phyloP scores from a whole-genome alignment of 2,888 invertebrate species.

The Yponomeuta cagnagella region DNA sequence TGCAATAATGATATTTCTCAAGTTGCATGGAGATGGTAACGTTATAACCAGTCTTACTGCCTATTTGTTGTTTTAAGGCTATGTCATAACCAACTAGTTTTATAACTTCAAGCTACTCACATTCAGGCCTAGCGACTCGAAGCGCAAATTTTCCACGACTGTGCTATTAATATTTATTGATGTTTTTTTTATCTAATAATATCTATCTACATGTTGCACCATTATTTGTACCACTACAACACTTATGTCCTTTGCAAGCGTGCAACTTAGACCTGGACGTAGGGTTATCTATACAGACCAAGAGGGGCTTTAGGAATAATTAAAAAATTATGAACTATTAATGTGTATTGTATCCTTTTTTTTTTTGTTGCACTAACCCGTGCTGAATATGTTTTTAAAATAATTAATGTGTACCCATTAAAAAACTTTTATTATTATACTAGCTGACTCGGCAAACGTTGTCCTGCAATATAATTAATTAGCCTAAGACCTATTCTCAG shows the following conservation, averaged over 20 bases:
- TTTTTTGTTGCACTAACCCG: no score
- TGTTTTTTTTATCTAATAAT: slow-evolving; percentile 20
- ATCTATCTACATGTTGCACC: slow-evolving; percentile 24
- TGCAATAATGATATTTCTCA: neutral
- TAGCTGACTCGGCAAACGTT: no score
- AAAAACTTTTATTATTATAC: no score
- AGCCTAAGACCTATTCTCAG: no score
- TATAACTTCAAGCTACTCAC: neutral
- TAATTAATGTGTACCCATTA: no score
- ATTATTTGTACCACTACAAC: slow-evolving; percentile 36
- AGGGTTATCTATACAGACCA: neutral
- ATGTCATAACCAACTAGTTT: slow-evolving; percentile 11
- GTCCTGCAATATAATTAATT: no score
- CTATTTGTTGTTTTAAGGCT: slow-evolving; percentile 7
- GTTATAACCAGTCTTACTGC: slow-evolving; percentile 6
- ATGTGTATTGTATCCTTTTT: no score
- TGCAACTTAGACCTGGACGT: neutral
- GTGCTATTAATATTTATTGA: slow-evolving; percentile 48
- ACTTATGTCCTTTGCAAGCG: neutral
- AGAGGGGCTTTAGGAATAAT: no score
- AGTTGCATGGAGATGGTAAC: neutral
- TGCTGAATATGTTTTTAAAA: no score
- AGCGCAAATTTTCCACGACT: slow-evolving; percentile 36
- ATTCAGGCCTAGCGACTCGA: slow-evolving; percentile 25
- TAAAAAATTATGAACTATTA: no score